Base-by-base conservation (phyloP, 2,797 vertebrate genomes). In the Sarcoramphus papa region DNA sequence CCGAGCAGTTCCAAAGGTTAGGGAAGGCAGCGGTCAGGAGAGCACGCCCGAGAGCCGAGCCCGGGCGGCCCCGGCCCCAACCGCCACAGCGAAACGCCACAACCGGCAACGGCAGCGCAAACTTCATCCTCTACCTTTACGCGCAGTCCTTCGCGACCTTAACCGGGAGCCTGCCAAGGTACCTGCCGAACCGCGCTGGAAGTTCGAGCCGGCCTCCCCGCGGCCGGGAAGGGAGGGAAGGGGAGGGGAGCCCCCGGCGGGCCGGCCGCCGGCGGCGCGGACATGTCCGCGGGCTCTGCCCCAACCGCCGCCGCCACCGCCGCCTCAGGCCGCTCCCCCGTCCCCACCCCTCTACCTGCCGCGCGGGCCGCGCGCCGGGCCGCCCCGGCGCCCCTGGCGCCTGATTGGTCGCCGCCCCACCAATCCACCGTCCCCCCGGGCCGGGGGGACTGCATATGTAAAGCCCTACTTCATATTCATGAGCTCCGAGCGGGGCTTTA, bases 381-480 rank as follows among this genome's bases (percentile, higher is more conserved):
- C 97, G 98, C 97, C 98, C 98, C 98, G 97, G 97, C 98, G 97
- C 98, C 98, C 97, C 97, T 94, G 96, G 67, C 85, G 97, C 97
- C 98, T 97, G 98, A 99, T 98, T 99, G 98, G 98, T 97, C 97
- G 92, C 83, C 35, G 83, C 93, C 97, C 95, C 97, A 98, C 99
- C 99, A 99, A 99, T 99, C 98, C 94, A 97, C 92, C 93, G 92
- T 83, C 83, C 76, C 96, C 53, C 95, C 88, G 98, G 99, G 97
- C 98, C 98, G 97, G 98, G 95, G 99, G 99, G 99, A 99, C 98
- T 98, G 98, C 99, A 99, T 99, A 99, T 99, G 99, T 98, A 99
- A 99, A 99, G 97, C 92, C 90, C 94, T 98, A 97, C 99, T 99
- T 99, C 99, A 99, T 99, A 99, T 99, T 99, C 98, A 99, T 99